These are phyloP conservation scores for Anhinga rufa DNA, from an alignment of 2,113 vertebrate species.

Conservation along the genomic window DNA sequence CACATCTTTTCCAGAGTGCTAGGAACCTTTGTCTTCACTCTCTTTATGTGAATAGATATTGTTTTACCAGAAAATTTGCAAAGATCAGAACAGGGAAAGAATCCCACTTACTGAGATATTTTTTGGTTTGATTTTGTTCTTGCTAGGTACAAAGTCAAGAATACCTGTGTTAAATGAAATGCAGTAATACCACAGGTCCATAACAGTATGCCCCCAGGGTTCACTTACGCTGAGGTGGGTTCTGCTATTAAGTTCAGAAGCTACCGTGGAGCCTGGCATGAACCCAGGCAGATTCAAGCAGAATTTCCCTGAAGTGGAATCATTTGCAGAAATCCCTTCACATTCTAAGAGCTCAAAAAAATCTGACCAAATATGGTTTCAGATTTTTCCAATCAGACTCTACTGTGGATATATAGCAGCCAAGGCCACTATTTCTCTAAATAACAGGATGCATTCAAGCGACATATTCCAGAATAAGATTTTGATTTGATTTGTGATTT, in stretches of 20 bases:
- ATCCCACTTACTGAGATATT: neutral
- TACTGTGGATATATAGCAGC: neutral
- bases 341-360: neutral
- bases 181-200: neutral
- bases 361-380: neutral
- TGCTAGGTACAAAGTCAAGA: neutral
- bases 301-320: neutral
- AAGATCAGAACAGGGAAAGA: neutral
- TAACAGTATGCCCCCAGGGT: neutral
- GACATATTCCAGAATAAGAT: neutral
- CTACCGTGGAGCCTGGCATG: neutral
- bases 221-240: neutral
- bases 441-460: neutral
- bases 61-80: neutral
- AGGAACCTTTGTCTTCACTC: neutral
- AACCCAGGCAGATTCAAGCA: neutral
- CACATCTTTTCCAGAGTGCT: neutral
- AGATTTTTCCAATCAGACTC: neutral
- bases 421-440: neutral
- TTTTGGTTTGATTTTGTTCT: neutral
- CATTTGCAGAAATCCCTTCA: neutral
- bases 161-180: neutral
- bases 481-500: neutral
- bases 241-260: neutral
- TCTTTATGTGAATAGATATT: neutral